Base-by-base conservation (phyloP, 2,113 vertebrate genomes). In the Sturnus vulgaris region DNA sequence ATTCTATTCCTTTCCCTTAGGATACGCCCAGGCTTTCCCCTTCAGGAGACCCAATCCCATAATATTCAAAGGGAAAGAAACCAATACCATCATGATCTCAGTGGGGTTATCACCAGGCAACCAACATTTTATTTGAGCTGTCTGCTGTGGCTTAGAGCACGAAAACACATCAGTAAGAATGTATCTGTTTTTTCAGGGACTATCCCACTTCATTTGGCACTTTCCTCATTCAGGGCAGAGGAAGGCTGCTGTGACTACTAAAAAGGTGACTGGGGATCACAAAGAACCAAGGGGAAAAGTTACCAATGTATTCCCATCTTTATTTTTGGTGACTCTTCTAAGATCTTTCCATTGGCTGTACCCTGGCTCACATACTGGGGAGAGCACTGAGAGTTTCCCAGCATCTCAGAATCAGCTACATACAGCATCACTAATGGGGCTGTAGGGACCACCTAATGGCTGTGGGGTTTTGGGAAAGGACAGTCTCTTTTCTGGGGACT, bases 251-350 rank as follows among this genome's bases (percentile, higher is more conserved):
- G 30, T 42, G 7, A 13, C 31, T 50, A 11, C 9, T 31, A 7
- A 30, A 57, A 66, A 42, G 4, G 7, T 35, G 35, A 42, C 30
- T 30, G 10, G 4, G 12, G 16, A 66, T 42, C 0, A 1, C 24
- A 66, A 35, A 11, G 12, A 30, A 17, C 24, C 16, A 17, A 66
- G 31, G 16, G 15, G 9, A 35, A 85, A 49, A 30, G 24, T 16
- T 57, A 31, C 7, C 24, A 57, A 4, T 1, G 1, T 57, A 9
- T 22, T 1, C 4, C 7, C 25, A 9, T 35, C 61, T 59, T 66
- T 66, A 31, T 57, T 66, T 59, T 59, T 25, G 31, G 16, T 76
- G 21, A 35, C 25, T 31, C 20, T 49, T 40, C 7, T n/a, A 30
- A 57, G 30, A 28, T 57, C 15, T 30, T 85, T 40, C 12, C 20